Conservation (phyloP, 2,113 vertebrate species). For the Hirundichthys speculiger region DNA sequence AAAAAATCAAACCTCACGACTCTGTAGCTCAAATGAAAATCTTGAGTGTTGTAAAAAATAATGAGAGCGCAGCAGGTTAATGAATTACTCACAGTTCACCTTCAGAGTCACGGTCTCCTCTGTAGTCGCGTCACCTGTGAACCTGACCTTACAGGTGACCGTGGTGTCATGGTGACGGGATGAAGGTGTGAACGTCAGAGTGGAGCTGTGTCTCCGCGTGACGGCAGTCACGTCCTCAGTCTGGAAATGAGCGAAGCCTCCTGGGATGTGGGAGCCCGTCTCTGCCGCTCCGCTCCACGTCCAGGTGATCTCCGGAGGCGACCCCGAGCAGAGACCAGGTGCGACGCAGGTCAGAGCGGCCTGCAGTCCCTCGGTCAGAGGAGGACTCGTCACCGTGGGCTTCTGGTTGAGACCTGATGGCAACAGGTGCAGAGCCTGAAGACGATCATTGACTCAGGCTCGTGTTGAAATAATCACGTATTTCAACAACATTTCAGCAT, state of each 20-base stretch:
- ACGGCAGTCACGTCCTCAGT: not conserved
- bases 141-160: conserved; percentile 50
- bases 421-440: not conserved
- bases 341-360: conserved; percentile 57
- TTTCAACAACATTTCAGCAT: too few species aligned
- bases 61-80: not conserved
- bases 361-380: conserved; percentile 43
- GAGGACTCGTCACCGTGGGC: conserved; percentile 45
- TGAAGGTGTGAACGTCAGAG: conserved; percentile 47
- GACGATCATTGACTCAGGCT: too few species aligned
- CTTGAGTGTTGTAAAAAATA: too few species aligned
- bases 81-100: conserved; percentile 53
- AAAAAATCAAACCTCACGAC: not conserved
- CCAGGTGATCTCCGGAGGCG: conserved; percentile 47
- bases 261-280: not conserved
- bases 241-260: not conserved
- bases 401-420: conserved; percentile 39
- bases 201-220: conserved; percentile 21
- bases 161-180: conserved; percentile 31
- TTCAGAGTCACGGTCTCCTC: conserved; percentile 23
- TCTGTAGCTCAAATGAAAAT: not conserved
- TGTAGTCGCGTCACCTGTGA: not conserved
- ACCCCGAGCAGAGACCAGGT: conserved; percentile 60
- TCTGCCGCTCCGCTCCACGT: conserved; percentile 26
- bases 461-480: not conserved